A percentile compares a stretch with the other conserved stretches of the same genome.
phyloP scores from a whole-genome alignment of 2,888 invertebrate species.

The Odontothrips loti region DNA sequence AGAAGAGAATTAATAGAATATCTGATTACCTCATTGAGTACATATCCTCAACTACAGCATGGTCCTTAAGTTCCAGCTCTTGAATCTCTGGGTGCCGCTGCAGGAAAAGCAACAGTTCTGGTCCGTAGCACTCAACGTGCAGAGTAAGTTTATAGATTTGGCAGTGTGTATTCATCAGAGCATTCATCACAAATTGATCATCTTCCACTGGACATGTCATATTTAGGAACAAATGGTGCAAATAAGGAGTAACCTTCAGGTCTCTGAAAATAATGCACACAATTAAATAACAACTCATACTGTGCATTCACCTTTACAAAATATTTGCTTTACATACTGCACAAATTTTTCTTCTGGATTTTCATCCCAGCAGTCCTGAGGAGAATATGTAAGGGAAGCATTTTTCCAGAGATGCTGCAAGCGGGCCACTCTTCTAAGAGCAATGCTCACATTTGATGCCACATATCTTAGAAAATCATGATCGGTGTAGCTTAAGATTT shows the following conservation, averaged over 20 bases:
- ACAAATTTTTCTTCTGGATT: neutral
- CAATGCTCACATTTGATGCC: neutral
- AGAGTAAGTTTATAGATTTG: neutral
- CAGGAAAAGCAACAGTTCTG: neutral
- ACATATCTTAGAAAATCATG: neutral
- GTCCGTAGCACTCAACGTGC: neutral
- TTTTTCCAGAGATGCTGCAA: neutral
- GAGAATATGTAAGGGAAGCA: neutral
- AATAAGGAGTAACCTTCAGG: neutral
- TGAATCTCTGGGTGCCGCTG: neutral
- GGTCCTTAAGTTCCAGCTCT: neutral
- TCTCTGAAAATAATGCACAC: neutral
- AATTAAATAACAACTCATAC: neutral
- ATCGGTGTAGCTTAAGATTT: neutral
- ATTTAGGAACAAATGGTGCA: neutral
- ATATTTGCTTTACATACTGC: neutral
- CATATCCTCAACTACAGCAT: neutral
- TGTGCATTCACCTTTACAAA: neutral
- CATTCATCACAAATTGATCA: neutral
- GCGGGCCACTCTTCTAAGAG: neutral
- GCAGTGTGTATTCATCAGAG: neutral
- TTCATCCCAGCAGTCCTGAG: neutral
- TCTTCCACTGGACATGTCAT: neutral
- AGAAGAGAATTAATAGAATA: neutral
- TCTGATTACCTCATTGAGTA: neutral